Evolutionary conservation across 2,113 vertebrate genomes (phyloP).

Genomic region (Indicator indicator): DNA sequence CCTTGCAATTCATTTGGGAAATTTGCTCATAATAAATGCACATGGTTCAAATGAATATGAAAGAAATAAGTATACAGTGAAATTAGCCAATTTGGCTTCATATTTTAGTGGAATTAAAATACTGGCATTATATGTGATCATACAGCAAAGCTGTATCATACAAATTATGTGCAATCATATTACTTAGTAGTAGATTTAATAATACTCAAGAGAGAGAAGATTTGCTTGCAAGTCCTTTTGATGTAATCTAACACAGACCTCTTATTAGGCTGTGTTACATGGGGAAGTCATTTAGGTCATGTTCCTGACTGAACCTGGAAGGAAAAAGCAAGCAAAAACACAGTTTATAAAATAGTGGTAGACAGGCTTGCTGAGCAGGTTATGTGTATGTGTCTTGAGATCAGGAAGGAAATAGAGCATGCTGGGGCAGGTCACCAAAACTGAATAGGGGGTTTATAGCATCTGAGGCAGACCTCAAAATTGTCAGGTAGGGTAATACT

Average conservation of each 20-base stretch:
- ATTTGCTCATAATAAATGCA: neutral
- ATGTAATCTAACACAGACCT: neutral
- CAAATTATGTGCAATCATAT: neutral
- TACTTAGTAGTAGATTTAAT: conserved; percentile 1
- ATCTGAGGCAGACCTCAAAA: neutral
- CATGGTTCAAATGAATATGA: neutral
- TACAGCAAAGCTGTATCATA: neutral
- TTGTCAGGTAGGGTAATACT: accelerated
- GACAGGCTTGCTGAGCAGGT: neutral
- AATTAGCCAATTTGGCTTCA: neutral
- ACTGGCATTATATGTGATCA: neutral
- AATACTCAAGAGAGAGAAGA: neutral
- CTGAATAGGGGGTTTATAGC: no score
- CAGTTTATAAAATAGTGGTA: neutral
- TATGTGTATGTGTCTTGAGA: accelerated
- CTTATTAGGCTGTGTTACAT: neutral
- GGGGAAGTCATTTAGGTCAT: neutral
- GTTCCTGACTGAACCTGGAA: neutral
- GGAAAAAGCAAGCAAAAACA: neutral
- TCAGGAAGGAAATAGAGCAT: neutral
- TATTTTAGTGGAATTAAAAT: neutral
- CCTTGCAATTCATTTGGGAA: neutral
- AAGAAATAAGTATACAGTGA: neutral
- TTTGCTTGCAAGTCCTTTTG: conserved; percentile 2
- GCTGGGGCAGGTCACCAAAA: neutral